Percentiles rank a stretch among this genome's conserved stretches.
Evolutionary conservation across 2,113 vertebrate genomes (phyloP).

Genomic region (Cyprinus carpio): DNA sequence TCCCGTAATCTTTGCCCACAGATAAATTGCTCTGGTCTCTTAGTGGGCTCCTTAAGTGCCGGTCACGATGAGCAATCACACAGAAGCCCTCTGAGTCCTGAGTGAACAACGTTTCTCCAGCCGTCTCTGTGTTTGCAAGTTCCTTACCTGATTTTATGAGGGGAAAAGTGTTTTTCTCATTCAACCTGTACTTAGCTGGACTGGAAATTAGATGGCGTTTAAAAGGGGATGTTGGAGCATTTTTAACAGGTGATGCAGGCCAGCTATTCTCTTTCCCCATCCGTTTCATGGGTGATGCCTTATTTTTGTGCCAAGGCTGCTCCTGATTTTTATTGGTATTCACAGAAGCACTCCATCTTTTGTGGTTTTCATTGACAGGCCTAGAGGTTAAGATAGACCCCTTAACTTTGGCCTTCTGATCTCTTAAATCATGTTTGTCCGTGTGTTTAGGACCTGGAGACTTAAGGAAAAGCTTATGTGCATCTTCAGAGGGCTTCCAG

Average conservation of each 20-base stretch:
- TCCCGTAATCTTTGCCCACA: neutral
- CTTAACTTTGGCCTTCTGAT: neutral
- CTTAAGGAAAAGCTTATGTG: neutral
- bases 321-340: neutral
- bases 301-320: neutral
- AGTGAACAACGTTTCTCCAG: conserved; percentile 71
- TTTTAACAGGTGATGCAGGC: conserved; percentile 1
- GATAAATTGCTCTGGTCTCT: conserved; percentile 60
- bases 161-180: neutral
- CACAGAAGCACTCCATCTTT: neutral
- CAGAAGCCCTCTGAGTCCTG: conserved; percentile 76
- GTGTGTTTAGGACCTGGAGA: neutral
- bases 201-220: conserved; percentile 9
- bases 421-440: neutral
- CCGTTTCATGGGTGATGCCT: conserved; percentile 25
- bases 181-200: conserved; percentile 30
- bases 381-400: neutral
- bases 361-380: conserved; percentile 3
- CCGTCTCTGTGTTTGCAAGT: neutral
- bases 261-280: conserved; percentile 47
- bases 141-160: conserved; percentile 44
- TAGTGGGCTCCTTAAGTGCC: conserved; percentile 59
- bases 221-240: conserved; percentile 30
- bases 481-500: neutral
- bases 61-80: conserved; percentile 71